Evolutionary conservation across 2,888 invertebrate species (phyloP).

Genomic region (Mantis religiosa): DNA sequence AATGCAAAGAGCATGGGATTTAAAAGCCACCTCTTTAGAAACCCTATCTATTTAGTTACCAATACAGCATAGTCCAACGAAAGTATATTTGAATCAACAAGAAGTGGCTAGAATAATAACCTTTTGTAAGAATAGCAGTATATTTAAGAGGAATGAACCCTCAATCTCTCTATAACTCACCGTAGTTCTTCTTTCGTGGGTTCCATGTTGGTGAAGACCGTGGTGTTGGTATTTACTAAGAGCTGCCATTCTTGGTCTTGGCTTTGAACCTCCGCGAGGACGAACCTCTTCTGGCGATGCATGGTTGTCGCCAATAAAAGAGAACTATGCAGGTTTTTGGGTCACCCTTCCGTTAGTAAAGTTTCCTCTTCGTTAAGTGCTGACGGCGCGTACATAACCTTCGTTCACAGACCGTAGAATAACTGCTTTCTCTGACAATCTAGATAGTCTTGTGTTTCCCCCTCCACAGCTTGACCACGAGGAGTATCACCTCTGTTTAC

Average conservation of each 20-base stretch:
- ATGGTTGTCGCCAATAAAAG: background rate
- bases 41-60: too few relatives aligned
- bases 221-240: background rate
- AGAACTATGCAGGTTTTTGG: background rate
- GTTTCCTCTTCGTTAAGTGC: background rate
- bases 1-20: too few relatives aligned
- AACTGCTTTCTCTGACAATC: background rate
- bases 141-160: too few relatives aligned
- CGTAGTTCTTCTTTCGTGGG: background rate
- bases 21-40: too few relatives aligned
- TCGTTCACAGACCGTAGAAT: background rate
- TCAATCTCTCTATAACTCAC: too few relatives aligned
- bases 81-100: too few relatives aligned
- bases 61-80: too few relatives aligned
- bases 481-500: too few relatives aligned
- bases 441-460: background rate
- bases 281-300: slow-evolving; percentile 9
- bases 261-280: slow-evolving; percentile 1
- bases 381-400: background rate
- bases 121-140: too few relatives aligned
- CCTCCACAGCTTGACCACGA: background rate
- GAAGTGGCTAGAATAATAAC: too few relatives aligned
- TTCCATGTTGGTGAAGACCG: background rate
- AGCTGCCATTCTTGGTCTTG: background rate
- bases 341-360: background rate